A percentile compares a stretch with the other conserved stretches of the same genome.
These are phyloP conservation scores for Brachionus sp. DNA, from an alignment of 1,140 invertebrate genomes.

Conservation along the genomic window DNA sequence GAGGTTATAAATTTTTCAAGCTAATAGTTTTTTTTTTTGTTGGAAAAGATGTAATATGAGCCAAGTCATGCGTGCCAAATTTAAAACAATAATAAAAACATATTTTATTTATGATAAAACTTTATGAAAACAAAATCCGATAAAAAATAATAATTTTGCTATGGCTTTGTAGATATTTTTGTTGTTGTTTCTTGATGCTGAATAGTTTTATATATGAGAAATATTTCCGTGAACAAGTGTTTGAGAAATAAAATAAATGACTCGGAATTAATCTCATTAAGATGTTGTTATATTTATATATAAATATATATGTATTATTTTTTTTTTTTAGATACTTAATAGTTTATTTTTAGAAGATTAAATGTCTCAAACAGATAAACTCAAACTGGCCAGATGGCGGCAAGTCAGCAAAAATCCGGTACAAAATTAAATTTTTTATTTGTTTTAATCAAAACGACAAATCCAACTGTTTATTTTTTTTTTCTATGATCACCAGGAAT, in stretches of 20 bases:
- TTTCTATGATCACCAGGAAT: conserved; percentile 2
- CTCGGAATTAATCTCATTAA: conserved; percentile 23
- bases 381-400: conserved; percentile 41
- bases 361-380: conserved; percentile 45
- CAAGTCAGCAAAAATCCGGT: conserved; percentile 44
- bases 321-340: background rate
- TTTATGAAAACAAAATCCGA: conserved; percentile 25
- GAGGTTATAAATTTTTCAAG: conserved; percentile 35
- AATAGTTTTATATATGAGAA: conserved; percentile 4
- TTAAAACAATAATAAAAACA: conserved; percentile 32
- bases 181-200: background rate
- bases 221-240: conserved; percentile 31
- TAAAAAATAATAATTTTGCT: background rate
- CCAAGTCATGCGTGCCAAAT: conserved; percentile 33
- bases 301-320: no score
- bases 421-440: conserved; percentile 30
- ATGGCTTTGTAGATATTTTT: background rate
- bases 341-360: conserved; percentile 4
- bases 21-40: background rate
- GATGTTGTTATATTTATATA: background rate
- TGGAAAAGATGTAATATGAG: conserved; percentile 25
- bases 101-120: conserved; percentile 9
- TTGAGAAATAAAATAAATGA: conserved; percentile 26
- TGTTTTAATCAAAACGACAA: conserved; percentile 32
- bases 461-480: conserved; percentile 18